Percentiles rank a stretch among this genome's conserved stretches.
These are phyloP conservation scores for Gulo gulo DNA, from an alignment of 2,113 vertebrate species.

Conservation along the genomic window DNA sequence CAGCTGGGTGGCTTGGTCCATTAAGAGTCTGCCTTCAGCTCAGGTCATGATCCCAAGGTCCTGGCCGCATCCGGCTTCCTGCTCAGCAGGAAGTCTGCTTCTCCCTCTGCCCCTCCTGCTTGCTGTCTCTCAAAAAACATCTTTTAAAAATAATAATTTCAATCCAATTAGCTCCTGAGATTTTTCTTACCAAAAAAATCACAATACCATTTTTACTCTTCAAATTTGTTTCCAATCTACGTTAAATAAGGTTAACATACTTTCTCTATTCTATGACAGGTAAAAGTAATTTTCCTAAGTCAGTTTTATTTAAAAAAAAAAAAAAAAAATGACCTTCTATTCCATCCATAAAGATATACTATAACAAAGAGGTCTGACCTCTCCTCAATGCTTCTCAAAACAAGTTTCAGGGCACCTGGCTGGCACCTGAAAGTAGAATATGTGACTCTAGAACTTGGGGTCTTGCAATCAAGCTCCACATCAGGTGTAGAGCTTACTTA, in stretches of 20 bases:
- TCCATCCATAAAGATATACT: not conserved
- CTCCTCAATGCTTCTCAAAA: not conserved
- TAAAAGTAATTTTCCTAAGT: not conserved
- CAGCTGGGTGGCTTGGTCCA: not conserved
- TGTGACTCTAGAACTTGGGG: not conserved
- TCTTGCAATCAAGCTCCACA: not conserved
- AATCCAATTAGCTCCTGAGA: not conserved
- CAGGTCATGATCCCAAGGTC: too few species aligned
- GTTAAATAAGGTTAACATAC: not conserved
- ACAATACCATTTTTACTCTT: not conserved
- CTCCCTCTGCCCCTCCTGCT: too few species aligned
- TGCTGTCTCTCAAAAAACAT: too few species aligned
- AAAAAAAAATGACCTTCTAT: not conserved
- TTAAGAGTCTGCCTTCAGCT: not conserved
- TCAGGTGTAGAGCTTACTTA: not conserved
- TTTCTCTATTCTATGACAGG: not conserved
- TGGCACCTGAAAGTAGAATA: not conserved
- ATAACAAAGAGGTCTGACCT: not conserved
- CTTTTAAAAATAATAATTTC: not conserved
- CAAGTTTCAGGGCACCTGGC: not conserved
- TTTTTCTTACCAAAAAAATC: not conserved
- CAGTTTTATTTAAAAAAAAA: not conserved
- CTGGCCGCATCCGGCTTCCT: too few species aligned
- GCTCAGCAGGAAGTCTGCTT: too few species aligned
- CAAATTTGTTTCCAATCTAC: not conserved